These are phyloP conservation scores for Drosophila parabipectinata DNA, from an alignment of 1,140 invertebrate genomes.

Conservation along the genomic window DNA sequence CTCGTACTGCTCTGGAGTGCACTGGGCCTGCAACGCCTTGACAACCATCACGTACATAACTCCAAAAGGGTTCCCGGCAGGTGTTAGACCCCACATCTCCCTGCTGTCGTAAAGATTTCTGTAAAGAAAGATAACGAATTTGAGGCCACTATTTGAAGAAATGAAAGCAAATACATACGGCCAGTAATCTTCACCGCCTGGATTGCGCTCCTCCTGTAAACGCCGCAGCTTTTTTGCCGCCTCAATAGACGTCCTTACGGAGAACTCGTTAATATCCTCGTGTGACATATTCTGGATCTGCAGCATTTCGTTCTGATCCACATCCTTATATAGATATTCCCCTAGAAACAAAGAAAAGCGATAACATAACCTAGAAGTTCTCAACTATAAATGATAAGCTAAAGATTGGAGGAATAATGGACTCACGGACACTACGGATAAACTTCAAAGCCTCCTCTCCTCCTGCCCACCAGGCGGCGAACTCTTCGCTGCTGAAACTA, in stretches of 20 bases:
- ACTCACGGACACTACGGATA: conserved; percentile 76
- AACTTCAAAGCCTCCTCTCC: conserved; percentile 88
- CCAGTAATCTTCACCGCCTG: conserved; percentile 88
- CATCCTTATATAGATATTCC: conserved; percentile 44
- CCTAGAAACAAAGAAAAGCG: conserved; percentile 30
- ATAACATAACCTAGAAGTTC: conserved; percentile 8
- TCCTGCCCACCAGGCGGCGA: conserved; percentile 92
- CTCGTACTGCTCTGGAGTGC: conserved; percentile 92
- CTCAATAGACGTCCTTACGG: conserved; percentile 86
- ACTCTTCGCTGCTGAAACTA: conserved; percentile 89
- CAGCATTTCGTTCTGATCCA: conserved; percentile 35
- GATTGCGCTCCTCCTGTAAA: conserved; percentile 88
- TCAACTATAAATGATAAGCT: conserved; percentile 21
- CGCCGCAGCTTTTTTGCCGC: conserved; percentile 90
- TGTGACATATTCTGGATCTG: conserved; percentile 60
- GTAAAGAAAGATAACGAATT: neutral
- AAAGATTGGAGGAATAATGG: neutral
- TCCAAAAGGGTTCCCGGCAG: conserved; percentile 91
- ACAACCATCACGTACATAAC: conserved; percentile 97
- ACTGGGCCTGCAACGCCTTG: conserved; percentile 93
- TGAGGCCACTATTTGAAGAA: neutral
- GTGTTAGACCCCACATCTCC: conserved; percentile 83
- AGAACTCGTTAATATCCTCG: conserved; percentile 59
- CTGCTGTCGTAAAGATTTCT: conserved; percentile 47
- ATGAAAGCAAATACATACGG: conserved; percentile 78